Evolutionary conservation across 2,113 vertebrate genomes (phyloP).

Genomic region (Pleuronectes platessa): DNA sequence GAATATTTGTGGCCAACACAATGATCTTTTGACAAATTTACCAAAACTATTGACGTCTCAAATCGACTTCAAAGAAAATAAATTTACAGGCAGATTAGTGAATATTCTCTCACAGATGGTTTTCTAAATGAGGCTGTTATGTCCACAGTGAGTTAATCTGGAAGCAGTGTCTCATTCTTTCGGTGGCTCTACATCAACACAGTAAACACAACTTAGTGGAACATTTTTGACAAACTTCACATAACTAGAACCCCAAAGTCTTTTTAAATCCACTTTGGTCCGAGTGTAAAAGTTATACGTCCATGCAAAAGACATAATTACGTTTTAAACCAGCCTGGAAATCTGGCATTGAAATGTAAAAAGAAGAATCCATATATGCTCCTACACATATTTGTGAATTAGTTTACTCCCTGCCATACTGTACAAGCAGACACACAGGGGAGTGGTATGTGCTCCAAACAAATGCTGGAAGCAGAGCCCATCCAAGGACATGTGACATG

Average conservation of each 20-base stretch:
- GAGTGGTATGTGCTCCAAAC: slow-evolving; percentile 27
- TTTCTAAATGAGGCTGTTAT: slow-evolving; percentile 45
- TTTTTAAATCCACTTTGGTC: neutral
- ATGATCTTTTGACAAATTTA: neutral
- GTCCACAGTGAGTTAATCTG: slow-evolving; percentile 50
- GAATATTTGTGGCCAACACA: neutral
- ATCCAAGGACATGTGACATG: slow-evolving; percentile 52
- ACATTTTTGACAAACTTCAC: neutral
- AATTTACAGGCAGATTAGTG: slow-evolving; percentile 45
- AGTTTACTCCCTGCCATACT: slow-evolving; percentile 1
- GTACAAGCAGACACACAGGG: neutral
- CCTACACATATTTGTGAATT: neutral
- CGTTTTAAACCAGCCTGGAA: too few relatives aligned
- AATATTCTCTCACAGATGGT: slow-evolving; percentile 29
- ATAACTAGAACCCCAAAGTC: neutral
- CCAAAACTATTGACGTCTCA: neutral
- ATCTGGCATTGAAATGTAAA: too few relatives aligned
- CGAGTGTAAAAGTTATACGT: neutral
- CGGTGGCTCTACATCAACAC: slow-evolving; percentile 24
- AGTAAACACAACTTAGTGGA: slow-evolving; percentile 15
- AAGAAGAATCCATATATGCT: neutral
- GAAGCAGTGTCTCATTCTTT: slow-evolving; percentile 32
- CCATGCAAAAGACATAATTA: too few relatives aligned
- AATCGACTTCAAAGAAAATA: slow-evolving; percentile 36
- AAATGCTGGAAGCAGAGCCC: slow-evolving; percentile 33